phyloP scores from a whole-genome alignment of 1,140 invertebrate genomes.

The Apis cerana region DNA sequence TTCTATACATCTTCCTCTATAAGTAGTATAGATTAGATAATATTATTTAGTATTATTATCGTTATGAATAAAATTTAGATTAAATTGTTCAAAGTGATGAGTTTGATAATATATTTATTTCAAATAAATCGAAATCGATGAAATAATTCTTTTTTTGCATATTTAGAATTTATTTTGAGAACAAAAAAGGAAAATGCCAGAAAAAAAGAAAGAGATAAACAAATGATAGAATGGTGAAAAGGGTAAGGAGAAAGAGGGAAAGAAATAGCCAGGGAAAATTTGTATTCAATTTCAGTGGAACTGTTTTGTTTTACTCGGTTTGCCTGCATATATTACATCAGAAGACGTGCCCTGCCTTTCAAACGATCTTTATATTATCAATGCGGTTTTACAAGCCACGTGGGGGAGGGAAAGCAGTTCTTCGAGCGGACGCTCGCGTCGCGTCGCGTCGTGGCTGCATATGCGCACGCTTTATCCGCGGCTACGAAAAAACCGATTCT shows the following conservation, averaged over 20 bases:
- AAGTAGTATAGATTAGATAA: too few relatives aligned
- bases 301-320: constrained; percentile 72
- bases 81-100: too few relatives aligned
- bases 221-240: background rate
- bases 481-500: background rate
- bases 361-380: constrained; percentile 71
- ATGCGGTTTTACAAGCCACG: constrained; percentile 56
- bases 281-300: constrained; percentile 72
- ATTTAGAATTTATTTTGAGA: too few relatives aligned
- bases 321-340: constrained; percentile 68
- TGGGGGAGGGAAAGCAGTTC: background rate
- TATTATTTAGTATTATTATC: too few relatives aligned
- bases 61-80: too few relatives aligned
- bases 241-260: background rate
- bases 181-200: background rate
- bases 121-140: too few relatives aligned
- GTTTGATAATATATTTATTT: too few relatives aligned
- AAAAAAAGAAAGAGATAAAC: background rate
- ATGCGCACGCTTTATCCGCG: background rate
- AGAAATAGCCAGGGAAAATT: constrained; percentile 59
- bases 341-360: constrained; percentile 64
- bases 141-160: too few relatives aligned
- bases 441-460: background rate
- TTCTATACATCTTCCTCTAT: too few relatives aligned
- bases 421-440: background rate